Evolutionary conservation across 2,888 invertebrate species (phyloP).

Genomic region (Platycheirus albimanus): DNA sequence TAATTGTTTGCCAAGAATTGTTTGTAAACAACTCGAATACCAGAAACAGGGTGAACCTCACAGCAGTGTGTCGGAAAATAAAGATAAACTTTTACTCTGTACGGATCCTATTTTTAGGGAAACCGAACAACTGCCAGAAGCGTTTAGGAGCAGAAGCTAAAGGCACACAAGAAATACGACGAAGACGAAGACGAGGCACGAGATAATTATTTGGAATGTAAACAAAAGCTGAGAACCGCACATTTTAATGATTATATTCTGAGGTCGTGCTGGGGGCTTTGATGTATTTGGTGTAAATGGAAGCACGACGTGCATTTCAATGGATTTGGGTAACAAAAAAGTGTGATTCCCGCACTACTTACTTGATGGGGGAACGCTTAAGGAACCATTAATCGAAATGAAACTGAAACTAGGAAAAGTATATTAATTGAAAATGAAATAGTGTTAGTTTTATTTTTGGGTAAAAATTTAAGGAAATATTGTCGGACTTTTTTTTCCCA

Average conservation of each 20-base stretch:
- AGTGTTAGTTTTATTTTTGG: slow-evolving; percentile 26
- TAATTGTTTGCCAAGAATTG: slow-evolving; percentile 68
- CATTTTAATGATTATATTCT: slow-evolving; percentile 31
- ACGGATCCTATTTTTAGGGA: slow-evolving; percentile 54
- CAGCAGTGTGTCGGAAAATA: background rate
- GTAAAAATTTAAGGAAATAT: too few relatives aligned
- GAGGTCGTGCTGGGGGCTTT: slow-evolving; percentile 28
- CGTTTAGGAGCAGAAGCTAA: background rate
- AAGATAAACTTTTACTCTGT: slow-evolving; percentile 15
- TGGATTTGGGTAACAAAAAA: slow-evolving; percentile 1
- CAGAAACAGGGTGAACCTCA: slow-evolving; percentile 8
- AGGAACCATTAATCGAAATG: slow-evolving; percentile 21
- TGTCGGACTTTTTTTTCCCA: too few relatives aligned
- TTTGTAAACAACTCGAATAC: slow-evolving; percentile 58
- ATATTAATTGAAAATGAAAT: slow-evolving; percentile 20
- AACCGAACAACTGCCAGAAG: slow-evolving; percentile 23
- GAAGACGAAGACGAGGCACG: background rate
- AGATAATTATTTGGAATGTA: slow-evolving; percentile 42
- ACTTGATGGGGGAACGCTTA: slow-evolving; percentile 9
- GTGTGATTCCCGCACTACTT: slow-evolving; percentile 15
- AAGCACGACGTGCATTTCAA: slow-evolving; percentile 25
- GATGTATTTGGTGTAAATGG: slow-evolving; percentile 42
- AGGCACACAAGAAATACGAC: background rate
- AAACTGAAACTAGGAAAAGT: too few relatives aligned
- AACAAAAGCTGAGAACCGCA: slow-evolving; percentile 32